phyloP scores from a whole-genome alignment of 2,113 vertebrate species.

The Trematocara marginatum region DNA sequence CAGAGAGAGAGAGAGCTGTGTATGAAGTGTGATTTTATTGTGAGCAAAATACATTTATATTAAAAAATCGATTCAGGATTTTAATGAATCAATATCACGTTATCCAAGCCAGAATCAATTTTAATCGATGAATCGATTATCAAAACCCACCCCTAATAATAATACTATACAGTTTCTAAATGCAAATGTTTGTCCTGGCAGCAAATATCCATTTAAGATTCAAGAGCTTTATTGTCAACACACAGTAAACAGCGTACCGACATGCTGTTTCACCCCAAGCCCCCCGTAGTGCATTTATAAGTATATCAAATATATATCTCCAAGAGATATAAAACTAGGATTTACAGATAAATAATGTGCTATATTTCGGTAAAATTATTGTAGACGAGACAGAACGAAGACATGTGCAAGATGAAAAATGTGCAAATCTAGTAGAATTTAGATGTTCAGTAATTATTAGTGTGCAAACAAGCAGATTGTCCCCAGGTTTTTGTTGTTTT shows the following conservation, averaged over 20 bases:
- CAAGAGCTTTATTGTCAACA: neutral
- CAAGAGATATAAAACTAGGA: neutral
- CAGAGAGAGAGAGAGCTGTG: too few species aligned
- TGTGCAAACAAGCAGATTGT: neutral
- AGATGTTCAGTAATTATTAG: accelerated
- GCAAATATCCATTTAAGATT: neutral
- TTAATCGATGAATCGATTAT: too few species aligned
- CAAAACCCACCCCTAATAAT: neutral
- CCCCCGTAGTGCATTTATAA: neutral
- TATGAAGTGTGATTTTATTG: too few species aligned
- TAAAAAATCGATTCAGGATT: too few species aligned
- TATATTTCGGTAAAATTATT: accelerated
- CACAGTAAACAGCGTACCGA: neutral
- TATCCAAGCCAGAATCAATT: too few species aligned
- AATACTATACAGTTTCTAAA: neutral
- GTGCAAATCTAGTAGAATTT: neutral
- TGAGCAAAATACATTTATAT: too few species aligned
- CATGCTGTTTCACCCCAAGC: neutral
- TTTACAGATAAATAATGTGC: neutral
- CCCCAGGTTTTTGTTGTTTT: neutral
- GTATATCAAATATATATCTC: neutral
- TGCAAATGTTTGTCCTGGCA: neutral
- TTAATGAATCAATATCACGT: too few species aligned
- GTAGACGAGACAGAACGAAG: neutral
- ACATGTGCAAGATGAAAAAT: neutral